phyloP scores from a whole-genome alignment of 2,888 invertebrate genomes.

The Hypomecis atomaria region DNA sequence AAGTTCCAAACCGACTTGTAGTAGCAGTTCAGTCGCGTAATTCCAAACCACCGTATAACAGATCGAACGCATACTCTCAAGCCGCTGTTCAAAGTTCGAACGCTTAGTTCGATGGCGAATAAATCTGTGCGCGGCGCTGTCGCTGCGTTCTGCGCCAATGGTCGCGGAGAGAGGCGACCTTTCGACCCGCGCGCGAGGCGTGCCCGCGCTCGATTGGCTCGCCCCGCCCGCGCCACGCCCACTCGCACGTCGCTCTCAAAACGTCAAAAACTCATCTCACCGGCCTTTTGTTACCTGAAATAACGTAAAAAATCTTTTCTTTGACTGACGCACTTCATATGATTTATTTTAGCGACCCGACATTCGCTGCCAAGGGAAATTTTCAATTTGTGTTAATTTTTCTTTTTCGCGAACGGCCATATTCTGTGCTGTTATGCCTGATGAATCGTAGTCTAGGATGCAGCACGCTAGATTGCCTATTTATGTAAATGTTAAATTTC shows the following conservation, averaged over 20 bases:
- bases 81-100: not conserved
- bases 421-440: too few relatives aligned
- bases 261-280: constrained; percentile 46
- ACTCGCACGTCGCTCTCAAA: constrained; percentile 59
- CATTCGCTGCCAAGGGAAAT: constrained; percentile 23
- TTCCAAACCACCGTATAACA: constrained; percentile 16
- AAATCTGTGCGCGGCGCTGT: constrained; percentile 31
- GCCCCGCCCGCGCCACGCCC: constrained; percentile 66
- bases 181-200: constrained; percentile 77
- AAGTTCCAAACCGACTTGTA: not conserved
- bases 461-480: too few relatives aligned
- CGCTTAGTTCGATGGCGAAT: constrained; percentile 33
- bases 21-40: constrained; percentile 12
- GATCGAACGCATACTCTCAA: not conserved
- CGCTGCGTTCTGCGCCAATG: constrained; percentile 62
- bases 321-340: constrained; percentile 33
- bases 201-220: constrained; percentile 78
- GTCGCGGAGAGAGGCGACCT: constrained; percentile 66
- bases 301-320: constrained; percentile 37
- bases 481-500: too few relatives aligned
- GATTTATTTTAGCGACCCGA: constrained; percentile 20
- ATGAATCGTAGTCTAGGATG: too few relatives aligned
- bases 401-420: too few relatives aligned
- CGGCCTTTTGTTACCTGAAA: constrained; percentile 44
- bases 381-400: not conserved